phyloP scores from a whole-genome alignment of 2,113 vertebrate species.

The Lagenorhynchus albirostris region DNA sequence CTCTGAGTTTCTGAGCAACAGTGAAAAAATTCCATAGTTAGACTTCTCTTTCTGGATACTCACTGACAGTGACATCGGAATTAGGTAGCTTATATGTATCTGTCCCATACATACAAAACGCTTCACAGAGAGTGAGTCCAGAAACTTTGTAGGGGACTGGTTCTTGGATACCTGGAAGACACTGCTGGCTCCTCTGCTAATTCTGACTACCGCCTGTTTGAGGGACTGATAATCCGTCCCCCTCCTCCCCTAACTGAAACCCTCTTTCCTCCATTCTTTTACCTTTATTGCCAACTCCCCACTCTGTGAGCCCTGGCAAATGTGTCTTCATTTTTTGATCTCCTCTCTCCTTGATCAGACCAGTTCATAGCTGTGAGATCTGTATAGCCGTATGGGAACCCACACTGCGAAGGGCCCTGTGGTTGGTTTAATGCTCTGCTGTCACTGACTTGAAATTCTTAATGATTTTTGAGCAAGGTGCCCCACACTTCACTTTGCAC shows the following conservation, averaged over 20 bases:
- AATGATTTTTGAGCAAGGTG: neutral
- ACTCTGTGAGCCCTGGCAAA: neutral
- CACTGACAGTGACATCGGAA: neutral
- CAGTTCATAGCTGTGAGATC: neutral
- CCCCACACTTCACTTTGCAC: neutral
- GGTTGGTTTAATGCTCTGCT: neutral
- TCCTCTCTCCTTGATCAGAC: neutral
- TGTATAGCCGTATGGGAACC: neutral
- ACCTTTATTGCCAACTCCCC: neutral
- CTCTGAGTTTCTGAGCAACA: constrained; percentile 38
- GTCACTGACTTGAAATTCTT: neutral
- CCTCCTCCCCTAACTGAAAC: neutral
- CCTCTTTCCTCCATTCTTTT: neutral
- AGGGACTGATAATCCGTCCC: neutral
- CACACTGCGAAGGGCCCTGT: neutral
- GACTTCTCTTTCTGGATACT: neutral
- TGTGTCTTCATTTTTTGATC: neutral
- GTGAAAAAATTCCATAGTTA: neutral
- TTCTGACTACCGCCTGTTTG: neutral
- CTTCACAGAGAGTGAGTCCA: neutral
- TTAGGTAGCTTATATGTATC: neutral
- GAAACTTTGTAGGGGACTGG: neutral
- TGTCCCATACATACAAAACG: neutral
- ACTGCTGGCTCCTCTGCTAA: neutral
- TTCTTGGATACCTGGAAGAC: neutral